Evolutionary conservation across 2,797 vertebrate genomes (phyloP).

Genomic region (Triplophysa yarkandensis): DNA sequence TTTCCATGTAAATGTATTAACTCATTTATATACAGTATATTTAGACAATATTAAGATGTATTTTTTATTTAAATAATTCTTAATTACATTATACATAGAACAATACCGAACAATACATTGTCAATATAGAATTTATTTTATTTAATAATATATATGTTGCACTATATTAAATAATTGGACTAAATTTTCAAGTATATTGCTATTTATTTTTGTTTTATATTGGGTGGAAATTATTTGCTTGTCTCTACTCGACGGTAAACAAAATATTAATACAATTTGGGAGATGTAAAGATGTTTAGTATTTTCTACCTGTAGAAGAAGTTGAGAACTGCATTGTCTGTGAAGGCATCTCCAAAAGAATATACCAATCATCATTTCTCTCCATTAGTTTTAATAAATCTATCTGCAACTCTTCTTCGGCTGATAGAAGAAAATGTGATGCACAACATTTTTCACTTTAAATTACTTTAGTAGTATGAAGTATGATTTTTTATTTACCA

Average conservation of each 20-base stretch:
- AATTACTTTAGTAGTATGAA: neutral
- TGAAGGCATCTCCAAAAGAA: conserved; percentile 12
- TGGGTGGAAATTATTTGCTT: neutral
- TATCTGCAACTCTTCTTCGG: conserved; percentile 10
- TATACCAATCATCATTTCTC: conserved; percentile 22
- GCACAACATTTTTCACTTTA: neutral
- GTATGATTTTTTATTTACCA: too few relatives aligned
- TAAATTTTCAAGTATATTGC: too few relatives aligned
- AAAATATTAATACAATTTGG: neutral
- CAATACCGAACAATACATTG: too few relatives aligned
- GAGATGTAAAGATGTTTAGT: neutral
- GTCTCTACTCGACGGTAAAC: neutral
- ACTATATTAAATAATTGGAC: too few relatives aligned
- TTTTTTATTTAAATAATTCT: too few relatives aligned
- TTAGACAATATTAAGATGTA: too few relatives aligned
- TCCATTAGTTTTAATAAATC: neutral
- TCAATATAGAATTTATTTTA: too few relatives aligned
- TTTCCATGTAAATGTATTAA: too few relatives aligned
- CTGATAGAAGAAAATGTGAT: neutral
- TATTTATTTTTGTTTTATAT: too few relatives aligned
- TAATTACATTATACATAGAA: too few relatives aligned
- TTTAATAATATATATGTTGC: too few relatives aligned
- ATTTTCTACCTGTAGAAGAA: conserved; percentile 16
- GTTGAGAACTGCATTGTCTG: neutral
- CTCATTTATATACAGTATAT: too few relatives aligned